Conservation (phyloP, 1,140 invertebrate genomes). For the Neodiprion virginianus region DNA sequence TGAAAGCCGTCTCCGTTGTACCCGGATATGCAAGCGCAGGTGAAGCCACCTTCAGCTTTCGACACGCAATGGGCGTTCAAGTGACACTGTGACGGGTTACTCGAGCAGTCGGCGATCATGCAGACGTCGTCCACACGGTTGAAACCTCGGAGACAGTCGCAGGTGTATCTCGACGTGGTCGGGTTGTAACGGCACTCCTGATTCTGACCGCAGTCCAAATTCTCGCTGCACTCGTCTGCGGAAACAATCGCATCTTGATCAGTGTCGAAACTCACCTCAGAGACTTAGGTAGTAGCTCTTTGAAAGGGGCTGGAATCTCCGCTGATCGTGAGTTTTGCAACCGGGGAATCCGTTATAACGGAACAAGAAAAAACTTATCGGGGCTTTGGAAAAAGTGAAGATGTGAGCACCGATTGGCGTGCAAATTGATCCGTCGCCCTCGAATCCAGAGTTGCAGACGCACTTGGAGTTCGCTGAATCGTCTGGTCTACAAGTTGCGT, state of each 20-base stretch:
- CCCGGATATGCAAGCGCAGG: conserved; percentile 80
- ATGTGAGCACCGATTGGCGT: conserved; percentile 62
- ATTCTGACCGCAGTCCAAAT: conserved; percentile 76
- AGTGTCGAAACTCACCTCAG: not conserved
- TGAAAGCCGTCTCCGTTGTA: conserved; percentile 80
- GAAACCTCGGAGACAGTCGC: conserved; percentile 72
- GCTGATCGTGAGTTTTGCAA: not conserved
- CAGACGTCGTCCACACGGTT: conserved; percentile 63
- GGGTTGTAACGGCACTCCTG: conserved; percentile 76
- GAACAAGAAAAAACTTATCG: not conserved
- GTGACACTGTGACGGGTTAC: conserved; percentile 65
- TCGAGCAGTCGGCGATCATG: conserved; percentile 59
- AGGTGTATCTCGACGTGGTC: conserved; percentile 66
- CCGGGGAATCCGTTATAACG: not conserved
- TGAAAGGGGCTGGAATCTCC: not conserved
- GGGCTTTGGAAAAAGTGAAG: conserved; percentile 41
- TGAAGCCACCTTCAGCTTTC: conserved; percentile 63
- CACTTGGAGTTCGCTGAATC: conserved; percentile 73
- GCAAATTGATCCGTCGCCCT: conserved; percentile 80
- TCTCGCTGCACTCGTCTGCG: conserved; percentile 70
- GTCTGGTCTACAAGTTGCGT: conserved; percentile 77
- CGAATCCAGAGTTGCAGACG: conserved; percentile 79
- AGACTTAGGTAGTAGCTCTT: not conserved
- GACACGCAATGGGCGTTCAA: conserved; percentile 69
- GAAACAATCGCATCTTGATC: not conserved